Evolutionary conservation across 1,140 invertebrate genomes (phyloP), one percentile per base, ranked within the genome.

Genomic region (Euwallacea fornicatus): DNA sequence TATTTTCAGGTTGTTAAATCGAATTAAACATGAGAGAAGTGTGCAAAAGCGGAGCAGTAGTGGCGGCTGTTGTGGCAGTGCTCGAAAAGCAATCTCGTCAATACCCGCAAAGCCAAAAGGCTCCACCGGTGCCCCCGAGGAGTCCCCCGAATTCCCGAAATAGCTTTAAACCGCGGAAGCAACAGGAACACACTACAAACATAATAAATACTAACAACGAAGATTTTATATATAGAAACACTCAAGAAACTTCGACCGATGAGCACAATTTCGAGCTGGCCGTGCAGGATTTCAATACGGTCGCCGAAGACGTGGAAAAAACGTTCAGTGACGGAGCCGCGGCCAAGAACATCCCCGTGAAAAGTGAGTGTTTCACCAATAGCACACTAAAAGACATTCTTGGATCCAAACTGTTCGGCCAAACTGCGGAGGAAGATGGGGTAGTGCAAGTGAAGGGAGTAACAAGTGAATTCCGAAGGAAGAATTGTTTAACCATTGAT

Each of bases 281-380:
- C 33, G 76, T 81, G 10, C 73, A 77, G 33, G 76, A 81, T 75
- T 81, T 81, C 72, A 74, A 81, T 74, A 73, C 73, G 66, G 78
- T 79, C 33, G 80, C 78, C 9, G 76, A 78, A 69, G 80, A 81
- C 67, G 79, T 81, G 42, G 74, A 77, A 61, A 79, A 79, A 53
- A 47, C 69, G 9, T 77, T 81, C 70, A 78, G 75, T 21, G 72
- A 73, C 66, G 68, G 69, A 60, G 54, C 69, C 62, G 42, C 21
- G 21, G 21, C 41, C 56, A 72, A 70, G 56, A 42, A 67, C 11
- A 56, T 44, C 21, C 9, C 16, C 1, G 15, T 50, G 15, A 65
- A 54, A 54, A 69, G 44, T 53, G 46, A 60, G 7, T 42, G 42
- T 59, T 46, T 50, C 33, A 47, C 66, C 0, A 59, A 46, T 15